Base-by-base conservation (phyloP, 2,888 invertebrate genomes). In the Drosophila rellima region DNA sequence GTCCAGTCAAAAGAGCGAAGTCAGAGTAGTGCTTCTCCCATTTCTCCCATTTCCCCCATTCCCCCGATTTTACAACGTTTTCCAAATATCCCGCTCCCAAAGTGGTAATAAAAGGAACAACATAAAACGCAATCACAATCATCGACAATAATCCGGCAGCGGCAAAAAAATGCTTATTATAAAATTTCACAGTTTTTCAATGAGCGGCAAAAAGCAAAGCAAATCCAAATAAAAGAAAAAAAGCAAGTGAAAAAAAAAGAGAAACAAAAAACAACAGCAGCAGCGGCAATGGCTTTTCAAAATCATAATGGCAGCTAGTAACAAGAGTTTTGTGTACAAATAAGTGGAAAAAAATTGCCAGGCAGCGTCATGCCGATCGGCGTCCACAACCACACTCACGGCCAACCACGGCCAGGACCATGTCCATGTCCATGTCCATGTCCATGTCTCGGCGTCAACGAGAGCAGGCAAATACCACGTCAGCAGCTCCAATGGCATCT, bases 221-320 rank as follows among this genome's bases (percentile, higher is more conserved):
- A 45, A 70, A 61, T 40, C 44, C 47, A 50, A 26, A 56, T 47
- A 52, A 48, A 48, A 56, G 54, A 60, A 59, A 52, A 66, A 54
- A 51, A 66, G 48, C 13, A 48, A 59, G 51, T 8, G 56, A 18
- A 29, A 60, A 51, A 35, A 47, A 50, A 55, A 63, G 55, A 51
- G 78, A 81, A 70, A 60, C 42, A 29, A 50, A 57, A 26, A 65
- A 70, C 65, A 40, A 7, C 6, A 13, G 40, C 26, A 57, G 18
- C 15, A 57, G 60, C 71, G 65, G 75, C 88, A 90, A 90, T 90
- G 91, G 91, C 90, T 91, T 91, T 91, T 91, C 84, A 90, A 91
- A 91, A 91, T 88, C 91, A 91, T 91, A 91, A 91, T 91, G 91
- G 91, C 91, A 91, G 91, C 91, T 90, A 88, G 91, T 90, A 91